Percentiles rank a stretch among this genome's conserved stretches.
These are phyloP conservation scores for Forbesichthys papilliferus DNA, from an alignment of 2,113 vertebrate genomes.

Conservation along the genomic window DNA sequence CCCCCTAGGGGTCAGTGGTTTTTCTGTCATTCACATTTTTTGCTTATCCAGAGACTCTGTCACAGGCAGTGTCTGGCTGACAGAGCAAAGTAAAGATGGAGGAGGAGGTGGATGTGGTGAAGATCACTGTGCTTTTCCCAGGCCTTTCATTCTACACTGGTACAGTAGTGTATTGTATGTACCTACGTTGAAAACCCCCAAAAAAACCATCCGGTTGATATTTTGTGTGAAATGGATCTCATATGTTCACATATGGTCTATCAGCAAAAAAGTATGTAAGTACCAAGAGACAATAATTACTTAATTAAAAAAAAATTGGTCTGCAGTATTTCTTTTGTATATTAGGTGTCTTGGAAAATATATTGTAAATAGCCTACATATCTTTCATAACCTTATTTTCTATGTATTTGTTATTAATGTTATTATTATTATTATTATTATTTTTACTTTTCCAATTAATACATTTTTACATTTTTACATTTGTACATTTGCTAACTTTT, in stretches of 20 bases:
- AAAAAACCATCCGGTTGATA: background rate
- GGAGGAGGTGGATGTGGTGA: background rate
- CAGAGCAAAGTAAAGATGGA: conserved; percentile 24
- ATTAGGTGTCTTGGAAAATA: too few relatives aligned
- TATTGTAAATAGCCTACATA: too few relatives aligned
- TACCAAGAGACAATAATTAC: conserved; percentile 13
- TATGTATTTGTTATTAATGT: too few relatives aligned
- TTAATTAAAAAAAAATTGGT: too few relatives aligned
- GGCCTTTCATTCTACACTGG: conserved; percentile 26
- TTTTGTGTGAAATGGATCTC: conserved; percentile 23
- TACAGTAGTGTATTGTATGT: too few relatives aligned
- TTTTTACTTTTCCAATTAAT: too few relatives aligned
- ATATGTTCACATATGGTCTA: conserved; percentile 13
- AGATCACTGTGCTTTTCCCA: background rate
- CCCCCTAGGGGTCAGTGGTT: conserved; percentile 52
- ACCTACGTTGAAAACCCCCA: too few relatives aligned
- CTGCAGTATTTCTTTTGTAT: too few relatives aligned
- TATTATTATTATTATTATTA: too few relatives aligned
- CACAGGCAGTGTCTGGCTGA: conserved; percentile 19
- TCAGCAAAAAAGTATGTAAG: conserved; percentile 2
- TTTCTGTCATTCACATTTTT: conserved; percentile 57
- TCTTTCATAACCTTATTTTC: too few relatives aligned
- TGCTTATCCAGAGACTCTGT: conserved; percentile 23
- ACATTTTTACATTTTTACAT: too few relatives aligned
- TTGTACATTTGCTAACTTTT: too few relatives aligned